Evolutionary conservation across 2,888 invertebrate species (phyloP).

Genomic region (Blastobasis adustella): DNA sequence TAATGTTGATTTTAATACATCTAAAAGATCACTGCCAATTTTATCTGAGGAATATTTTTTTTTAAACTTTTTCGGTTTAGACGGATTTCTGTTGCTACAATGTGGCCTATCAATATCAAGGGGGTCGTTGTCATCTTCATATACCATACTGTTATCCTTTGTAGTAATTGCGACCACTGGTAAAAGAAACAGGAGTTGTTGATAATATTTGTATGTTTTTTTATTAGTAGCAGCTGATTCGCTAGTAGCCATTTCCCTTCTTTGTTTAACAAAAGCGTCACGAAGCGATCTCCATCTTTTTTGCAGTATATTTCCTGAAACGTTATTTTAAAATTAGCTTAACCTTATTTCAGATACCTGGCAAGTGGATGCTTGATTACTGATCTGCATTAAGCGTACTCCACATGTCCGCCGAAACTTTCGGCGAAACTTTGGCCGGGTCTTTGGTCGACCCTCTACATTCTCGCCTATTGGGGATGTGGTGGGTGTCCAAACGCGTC

Average conservation of each 20-base stretch:
- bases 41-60: constrained; percentile 6
- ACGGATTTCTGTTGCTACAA: constrained; percentile 4
- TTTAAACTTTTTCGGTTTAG: constrained; percentile 7
- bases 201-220: constrained; percentile 5
- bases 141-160: constrained; percentile 9
- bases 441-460: too few species aligned
- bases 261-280: constrained; percentile 9
- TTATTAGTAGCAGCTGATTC: constrained; percentile 4
- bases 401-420: too few species aligned
- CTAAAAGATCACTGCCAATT: constrained; percentile 10
- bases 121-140: constrained; percentile 9
- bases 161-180: constrained; percentile 8
- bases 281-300: constrained; percentile 9
- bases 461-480: too few species aligned
- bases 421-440: too few species aligned
- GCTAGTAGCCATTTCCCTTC: constrained; percentile 1
- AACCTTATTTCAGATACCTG: constrained; percentile 8
- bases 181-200: constrained; percentile 11
- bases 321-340: constrained; percentile 2
- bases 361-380: constrained; percentile 5
- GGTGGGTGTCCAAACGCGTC: too few species aligned
- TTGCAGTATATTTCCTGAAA: constrained; percentile 7
- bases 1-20: constrained; percentile 8
- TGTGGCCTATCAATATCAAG: not conserved
- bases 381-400: too few species aligned